Evolutionary conservation across 2,797 vertebrate species (phyloP).

Genomic region (Mus spretus): DNA sequence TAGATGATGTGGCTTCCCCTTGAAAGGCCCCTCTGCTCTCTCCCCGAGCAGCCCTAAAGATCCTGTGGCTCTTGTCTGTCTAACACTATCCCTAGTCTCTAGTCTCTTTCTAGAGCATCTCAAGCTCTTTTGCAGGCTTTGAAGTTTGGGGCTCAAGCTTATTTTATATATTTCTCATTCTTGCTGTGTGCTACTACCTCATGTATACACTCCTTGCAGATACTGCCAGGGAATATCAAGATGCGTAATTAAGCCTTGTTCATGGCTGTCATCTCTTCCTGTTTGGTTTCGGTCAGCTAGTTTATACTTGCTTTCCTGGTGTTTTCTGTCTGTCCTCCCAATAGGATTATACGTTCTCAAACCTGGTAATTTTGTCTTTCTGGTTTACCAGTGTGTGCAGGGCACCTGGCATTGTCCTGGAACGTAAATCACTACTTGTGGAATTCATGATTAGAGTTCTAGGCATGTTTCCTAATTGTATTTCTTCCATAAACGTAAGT

Average conservation of each 20-base stretch:
- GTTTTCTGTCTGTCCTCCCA: neutral
- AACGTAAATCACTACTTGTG: slow-evolving; percentile 6
- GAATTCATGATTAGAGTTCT: slow-evolving; percentile 34
- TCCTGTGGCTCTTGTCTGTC: neutral
- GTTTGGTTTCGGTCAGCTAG: neutral
- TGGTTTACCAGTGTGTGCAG: slow-evolving; percentile 33
- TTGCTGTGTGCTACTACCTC: neutral
- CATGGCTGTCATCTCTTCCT: neutral
- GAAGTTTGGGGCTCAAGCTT: neutral
- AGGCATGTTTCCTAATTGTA: slow-evolving; percentile 36
- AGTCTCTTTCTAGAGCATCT: neutral
- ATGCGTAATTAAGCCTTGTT: neutral
- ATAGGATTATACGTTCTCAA: slow-evolving; percentile 9
- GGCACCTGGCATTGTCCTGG: neutral
- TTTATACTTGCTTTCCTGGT: slow-evolving; percentile 18
- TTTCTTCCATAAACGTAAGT: slow-evolving; percentile 30
- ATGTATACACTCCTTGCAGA: neutral
- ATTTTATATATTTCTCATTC: neutral
- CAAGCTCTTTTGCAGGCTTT: neutral
- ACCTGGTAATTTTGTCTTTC: neutral
- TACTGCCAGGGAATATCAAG: neutral
- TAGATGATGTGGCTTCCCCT: neutral
- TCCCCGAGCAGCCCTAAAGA: neutral
- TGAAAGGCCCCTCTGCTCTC: neutral
- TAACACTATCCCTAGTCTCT: neutral